Conservation (phyloP, 2,113 vertebrate species). For the Albula glossodonta region DNA sequence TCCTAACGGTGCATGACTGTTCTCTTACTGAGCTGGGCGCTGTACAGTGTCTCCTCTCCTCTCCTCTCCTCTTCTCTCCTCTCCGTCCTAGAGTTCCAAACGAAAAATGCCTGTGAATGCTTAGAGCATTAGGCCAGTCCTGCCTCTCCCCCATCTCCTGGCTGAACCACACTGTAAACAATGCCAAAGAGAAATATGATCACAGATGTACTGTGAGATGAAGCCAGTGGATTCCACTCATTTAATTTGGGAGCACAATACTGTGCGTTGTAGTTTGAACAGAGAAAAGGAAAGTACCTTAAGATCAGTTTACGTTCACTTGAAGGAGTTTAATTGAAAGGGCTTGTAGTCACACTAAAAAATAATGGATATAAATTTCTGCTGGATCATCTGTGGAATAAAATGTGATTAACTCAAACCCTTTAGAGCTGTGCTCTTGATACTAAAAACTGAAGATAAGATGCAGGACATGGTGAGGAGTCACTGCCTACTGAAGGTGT, state of each 20-base stretch:
- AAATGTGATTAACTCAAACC: slow-evolving; percentile 11
- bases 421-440: slow-evolving; percentile 12
- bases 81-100: neutral
- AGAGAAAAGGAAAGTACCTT: slow-evolving; percentile 35
- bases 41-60: slow-evolving; percentile 12
- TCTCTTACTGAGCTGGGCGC: neutral
- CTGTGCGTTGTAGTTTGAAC: slow-evolving; percentile 35
- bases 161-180: slow-evolving; percentile 52
- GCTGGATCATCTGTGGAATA: slow-evolving; percentile 26
- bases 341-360: slow-evolving; percentile 29
- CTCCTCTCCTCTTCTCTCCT: neutral
- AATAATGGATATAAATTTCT: slow-evolving; percentile 24
- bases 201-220: slow-evolving; percentile 41
- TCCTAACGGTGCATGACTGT: slow-evolving; percentile 20
- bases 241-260: slow-evolving; percentile 39
- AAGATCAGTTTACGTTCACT: slow-evolving; percentile 30
- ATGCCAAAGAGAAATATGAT: slow-evolving; percentile 51
- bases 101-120: slow-evolving; percentile 12
- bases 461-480: neutral
- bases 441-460: slow-evolving; percentile 10
- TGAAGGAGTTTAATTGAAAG: slow-evolving; percentile 26
- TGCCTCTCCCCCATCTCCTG: slow-evolving; percentile 1
- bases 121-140: neutral
- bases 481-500: neutral
- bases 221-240: slow-evolving; percentile 32